Base-by-base conservation (phyloP, 30 jellyfish, hydroid and myxozoan species). In the Aurelia sp. region DNA sequence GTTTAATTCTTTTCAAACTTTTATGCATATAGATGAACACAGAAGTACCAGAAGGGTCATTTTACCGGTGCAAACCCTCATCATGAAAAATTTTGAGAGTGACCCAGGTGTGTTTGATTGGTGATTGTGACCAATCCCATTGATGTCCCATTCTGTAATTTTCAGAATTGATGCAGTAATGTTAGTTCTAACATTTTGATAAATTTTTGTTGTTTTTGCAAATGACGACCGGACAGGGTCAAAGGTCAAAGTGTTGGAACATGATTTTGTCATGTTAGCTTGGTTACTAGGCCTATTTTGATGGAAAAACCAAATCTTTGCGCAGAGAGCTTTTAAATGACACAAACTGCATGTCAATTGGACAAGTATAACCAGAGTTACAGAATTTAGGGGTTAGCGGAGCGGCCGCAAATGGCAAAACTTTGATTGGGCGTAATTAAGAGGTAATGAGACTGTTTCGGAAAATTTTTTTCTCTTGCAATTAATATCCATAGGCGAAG, bases 91-190 rank as follows among this genome's bases (percentile, higher is more conserved):
- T 19, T 73, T 27, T 73, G 48, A 40, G n/a, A 55, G 51, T 51
- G 75, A 73, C 41, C 51, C 47, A 48, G 47, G 71, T 5, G 31
- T 51, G 55, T 44, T 35, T 73, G 19, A 73, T 47, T 51, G 71
- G 62, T 21, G 69, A 48, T 73, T 73, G 84, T 73, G 74, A 73
- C 71, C 44, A 21, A 73, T 57, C 66, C 73, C 84, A 73, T 47
- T 2, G 71, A 73, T 73, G 84, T 71, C 84, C 73, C 73, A 73
- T 50, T 73, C 84, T 35, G n/a, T n/a, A 73, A 40, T 4, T 73
- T 73, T 57, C 47, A 73, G 71, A 19, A 73, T 48, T 13, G 51
- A 15, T 57, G 71, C 50, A 73, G 84, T 57, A 35, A 21, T 0
- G 72, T 27, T 20, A 40, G 84, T 33, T 48, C 47, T 73, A 73